A percentile compares a stretch with the other conserved stretches of the same genome.
Conservation (phyloP, 2,797 vertebrate genomes). For the Helarctos malayanus region DNA sequence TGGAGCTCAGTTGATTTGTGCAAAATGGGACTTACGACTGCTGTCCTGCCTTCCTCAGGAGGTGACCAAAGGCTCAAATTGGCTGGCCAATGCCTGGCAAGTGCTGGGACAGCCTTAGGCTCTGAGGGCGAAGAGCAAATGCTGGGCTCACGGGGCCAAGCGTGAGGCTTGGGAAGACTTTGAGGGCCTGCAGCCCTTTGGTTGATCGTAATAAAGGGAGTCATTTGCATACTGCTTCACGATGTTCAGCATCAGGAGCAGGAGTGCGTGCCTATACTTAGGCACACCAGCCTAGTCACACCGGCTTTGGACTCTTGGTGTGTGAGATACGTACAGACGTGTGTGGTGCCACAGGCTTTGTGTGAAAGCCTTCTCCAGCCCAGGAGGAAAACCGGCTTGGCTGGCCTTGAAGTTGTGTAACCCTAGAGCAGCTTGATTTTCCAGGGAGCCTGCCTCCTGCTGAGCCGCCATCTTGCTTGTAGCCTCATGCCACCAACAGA, state of each 20-base stretch:
- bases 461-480: neutral
- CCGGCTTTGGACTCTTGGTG: neutral
- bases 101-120: neutral
- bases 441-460: neutral
- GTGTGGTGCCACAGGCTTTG: neutral
- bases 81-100: too few relatives aligned
- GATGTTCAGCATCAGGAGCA: neutral
- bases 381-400: neutral
- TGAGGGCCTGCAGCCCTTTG: neutral
- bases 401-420: neutral
- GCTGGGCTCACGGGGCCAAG: neutral
- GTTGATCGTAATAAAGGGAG: neutral
- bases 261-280: neutral
- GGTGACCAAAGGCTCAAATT: neutral
- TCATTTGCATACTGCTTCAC: neutral
- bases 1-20: neutral
- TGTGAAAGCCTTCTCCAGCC: neutral
- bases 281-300: too few relatives aligned
- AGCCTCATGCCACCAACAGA: neutral
- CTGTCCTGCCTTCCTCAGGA: neutral
- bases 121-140: fast-evolving
- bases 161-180: neutral
- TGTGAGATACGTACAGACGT: neutral
- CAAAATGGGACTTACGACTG: neutral
- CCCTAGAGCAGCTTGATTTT: neutral